Base-by-base conservation (phyloP, 2,113 vertebrate species). In the Perognathus longimembris region DNA sequence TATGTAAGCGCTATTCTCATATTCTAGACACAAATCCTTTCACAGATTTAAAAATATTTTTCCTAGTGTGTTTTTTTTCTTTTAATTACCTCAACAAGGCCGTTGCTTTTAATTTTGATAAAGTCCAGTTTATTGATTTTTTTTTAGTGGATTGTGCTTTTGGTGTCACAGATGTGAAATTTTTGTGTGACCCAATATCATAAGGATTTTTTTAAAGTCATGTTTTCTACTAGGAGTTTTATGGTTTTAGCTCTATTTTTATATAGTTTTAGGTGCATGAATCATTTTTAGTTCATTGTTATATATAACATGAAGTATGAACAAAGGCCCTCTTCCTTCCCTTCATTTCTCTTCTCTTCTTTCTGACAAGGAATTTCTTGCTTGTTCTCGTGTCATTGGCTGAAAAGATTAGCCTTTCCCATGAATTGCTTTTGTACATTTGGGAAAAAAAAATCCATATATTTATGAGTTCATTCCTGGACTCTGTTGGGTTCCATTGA, bases 31-130 rank as follows among this genome's bases (percentile, higher is more conserved):
- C 1, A 87, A 83, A 7, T 64, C 28, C 36, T 73, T 50, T 84
- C 64, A 79, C 32, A 77, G 59, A 66, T 69, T 70, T 32, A 45
- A 83, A 87, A 79, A n/a, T 61, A 86, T 34, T 85, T 92, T 86
- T 82, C 91, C 11, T n/a, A 82, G 17, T 63, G 64, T 73, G 12
- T 82, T 63, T 61, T 69, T 85, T 82, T 26, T 54, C 32, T 86
- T 83, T 83, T 84, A 89, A 83, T 63, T 74, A 79, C 4, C 20
- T 54, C 85, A 66, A 75, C 0, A 70, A 40, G 75, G 3, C 54
- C 54, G 83, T 95, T 83, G 24, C 84, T 86, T 91, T 87, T 71
- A 87, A 57, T 64, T 87, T 78, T 93, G 66, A 73, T 66, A 8
- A 74, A 75, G 26, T 86, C 11, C 30, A 69, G 45, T 40, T 78